Conservation (phyloP, 2,113 vertebrate species). For the Dolichotis patagonum region DNA sequence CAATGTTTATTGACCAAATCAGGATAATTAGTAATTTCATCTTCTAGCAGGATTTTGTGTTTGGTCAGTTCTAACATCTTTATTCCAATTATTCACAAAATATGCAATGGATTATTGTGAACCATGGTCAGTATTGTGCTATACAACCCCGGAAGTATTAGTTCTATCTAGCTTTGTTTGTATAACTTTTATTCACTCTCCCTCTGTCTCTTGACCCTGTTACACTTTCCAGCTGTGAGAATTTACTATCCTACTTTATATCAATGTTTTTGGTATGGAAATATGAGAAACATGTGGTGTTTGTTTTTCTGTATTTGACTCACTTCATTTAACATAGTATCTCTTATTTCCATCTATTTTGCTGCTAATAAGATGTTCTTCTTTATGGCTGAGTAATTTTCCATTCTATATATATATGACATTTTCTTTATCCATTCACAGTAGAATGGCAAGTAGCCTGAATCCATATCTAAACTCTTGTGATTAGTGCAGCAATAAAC, state of each 20-base stretch:
- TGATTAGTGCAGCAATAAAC: too few species aligned
- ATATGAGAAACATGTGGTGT: background rate
- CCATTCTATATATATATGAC: background rate
- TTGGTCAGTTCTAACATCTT: background rate
- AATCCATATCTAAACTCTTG: background rate
- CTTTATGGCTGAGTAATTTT: background rate
- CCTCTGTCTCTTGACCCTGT: background rate
- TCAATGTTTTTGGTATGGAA: background rate
- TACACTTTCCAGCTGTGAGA: background rate
- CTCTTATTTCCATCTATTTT: background rate
- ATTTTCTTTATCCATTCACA: background rate
- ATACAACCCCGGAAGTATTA: background rate
- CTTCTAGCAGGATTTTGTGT: background rate
- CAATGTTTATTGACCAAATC: background rate
- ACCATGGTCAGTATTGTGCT: background rate
- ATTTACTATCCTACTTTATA: background rate
- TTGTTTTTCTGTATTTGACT: background rate
- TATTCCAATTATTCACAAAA: background rate
- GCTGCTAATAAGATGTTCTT: background rate
- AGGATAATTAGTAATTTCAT: background rate
- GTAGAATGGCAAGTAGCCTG: background rate
- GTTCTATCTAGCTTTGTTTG: background rate
- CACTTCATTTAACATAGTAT: background rate
- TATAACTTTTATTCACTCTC: background rate
- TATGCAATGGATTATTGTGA: background rate